These are phyloP conservation scores for Paratrypauchen microcephalus DNA, from an alignment of 2,797 vertebrate species.

Conservation along the genomic window DNA sequence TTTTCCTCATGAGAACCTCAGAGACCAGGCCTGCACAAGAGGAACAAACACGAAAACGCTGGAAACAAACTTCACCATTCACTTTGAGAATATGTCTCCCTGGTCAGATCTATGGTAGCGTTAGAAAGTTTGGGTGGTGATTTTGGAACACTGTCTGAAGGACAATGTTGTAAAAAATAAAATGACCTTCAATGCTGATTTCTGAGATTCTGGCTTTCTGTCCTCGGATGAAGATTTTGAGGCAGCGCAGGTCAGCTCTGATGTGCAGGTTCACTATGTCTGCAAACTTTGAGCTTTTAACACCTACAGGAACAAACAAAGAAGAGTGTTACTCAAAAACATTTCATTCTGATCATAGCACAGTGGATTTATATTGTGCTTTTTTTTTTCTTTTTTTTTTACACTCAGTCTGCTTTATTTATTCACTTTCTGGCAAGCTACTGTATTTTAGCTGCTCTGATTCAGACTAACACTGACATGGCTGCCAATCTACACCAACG, in stretches of 20 bases:
- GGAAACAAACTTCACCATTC: too few species aligned
- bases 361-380: background rate
- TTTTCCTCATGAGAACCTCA: slow-evolving; percentile 87
- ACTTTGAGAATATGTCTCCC: too few species aligned
- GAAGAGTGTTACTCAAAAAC: background rate
- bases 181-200: slow-evolving; percentile 86
- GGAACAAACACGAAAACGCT: background rate
- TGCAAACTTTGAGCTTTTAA: slow-evolving; percentile 83
- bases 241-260: slow-evolving; percentile 87
- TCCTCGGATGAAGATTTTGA: slow-evolving; percentile 91
- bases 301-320: slow-evolving; percentile 65
- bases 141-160: too few species aligned
- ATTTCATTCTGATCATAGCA: background rate
- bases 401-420: background rate
- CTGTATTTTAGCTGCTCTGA: too few species aligned
- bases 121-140: too few species aligned
- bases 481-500: too few species aligned
- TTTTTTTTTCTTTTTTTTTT: background rate
- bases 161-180: too few species aligned
- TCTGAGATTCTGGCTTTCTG: slow-evolving; percentile 89
- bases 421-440: background rate
- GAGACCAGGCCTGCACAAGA: slow-evolving; percentile 84
- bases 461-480: too few species aligned
- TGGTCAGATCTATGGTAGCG: background rate
- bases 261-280: slow-evolving; percentile 89